Evolutionary conservation across 2,888 invertebrate genomes (phyloP).

Genomic region (Phanerotoma sp.): DNA sequence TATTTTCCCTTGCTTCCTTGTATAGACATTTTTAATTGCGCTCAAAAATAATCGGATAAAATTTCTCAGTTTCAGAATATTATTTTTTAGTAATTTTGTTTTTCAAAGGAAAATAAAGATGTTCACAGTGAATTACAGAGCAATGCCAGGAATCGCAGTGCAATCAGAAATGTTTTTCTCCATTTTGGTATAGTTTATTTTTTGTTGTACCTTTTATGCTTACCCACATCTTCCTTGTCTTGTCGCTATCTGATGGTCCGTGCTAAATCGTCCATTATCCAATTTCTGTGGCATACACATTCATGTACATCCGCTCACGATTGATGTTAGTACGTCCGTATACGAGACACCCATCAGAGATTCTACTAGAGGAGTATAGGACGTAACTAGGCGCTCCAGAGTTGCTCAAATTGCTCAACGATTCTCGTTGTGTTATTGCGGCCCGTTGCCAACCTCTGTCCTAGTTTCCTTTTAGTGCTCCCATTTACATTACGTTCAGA

Average conservation of each 20-base stretch:
- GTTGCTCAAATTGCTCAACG: conserved; percentile 7
- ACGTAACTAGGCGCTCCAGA: neutral
- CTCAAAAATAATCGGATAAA: too few relatives aligned
- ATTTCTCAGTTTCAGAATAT: too few relatives aligned
- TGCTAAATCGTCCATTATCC: conserved; percentile 50
- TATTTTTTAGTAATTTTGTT: too few relatives aligned
- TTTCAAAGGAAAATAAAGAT: too few relatives aligned
- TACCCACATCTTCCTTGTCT: conserved; percentile 11
- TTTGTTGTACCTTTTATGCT: conserved; percentile 13
- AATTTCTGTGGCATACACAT: conserved; percentile 35
- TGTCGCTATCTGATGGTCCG: conserved; percentile 42
- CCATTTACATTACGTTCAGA: neutral
- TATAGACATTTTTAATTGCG: too few relatives aligned
- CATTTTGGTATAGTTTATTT: conserved; percentile 11
- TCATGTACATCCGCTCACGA: conserved; percentile 14
- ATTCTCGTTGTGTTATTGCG: neutral
- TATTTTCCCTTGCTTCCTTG: too few relatives aligned
- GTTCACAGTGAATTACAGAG: too few relatives aligned
- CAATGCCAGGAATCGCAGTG: neutral
- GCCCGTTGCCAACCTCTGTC: neutral
- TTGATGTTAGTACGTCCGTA: conserved; percentile 10
- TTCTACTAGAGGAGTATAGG: neutral
- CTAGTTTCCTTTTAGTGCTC: neutral
- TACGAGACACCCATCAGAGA: conserved; percentile 3
- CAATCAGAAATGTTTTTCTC: conserved; percentile 19